These are phyloP conservation scores for Macrotrachela quadricornifera DNA, from an alignment of 1,140 invertebrate species.

Conservation along the genomic window DNA sequence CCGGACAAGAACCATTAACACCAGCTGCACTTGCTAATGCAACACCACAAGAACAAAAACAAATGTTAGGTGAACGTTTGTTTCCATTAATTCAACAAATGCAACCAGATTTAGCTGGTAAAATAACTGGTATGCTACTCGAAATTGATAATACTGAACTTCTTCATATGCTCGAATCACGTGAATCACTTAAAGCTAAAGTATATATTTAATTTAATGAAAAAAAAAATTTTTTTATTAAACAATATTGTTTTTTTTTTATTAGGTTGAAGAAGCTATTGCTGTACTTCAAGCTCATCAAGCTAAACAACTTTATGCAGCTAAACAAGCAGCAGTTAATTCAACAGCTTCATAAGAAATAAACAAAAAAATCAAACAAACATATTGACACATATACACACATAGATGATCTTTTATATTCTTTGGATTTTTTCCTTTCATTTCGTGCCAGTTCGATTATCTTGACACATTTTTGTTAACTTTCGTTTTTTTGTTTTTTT, in stretches of 20 bases:
- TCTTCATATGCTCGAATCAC: constrained; percentile 90
- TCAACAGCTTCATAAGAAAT: no score
- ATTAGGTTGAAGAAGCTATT: constrained; percentile 10
- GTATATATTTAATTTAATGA: background rate
- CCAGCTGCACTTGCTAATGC: constrained; percentile 1
- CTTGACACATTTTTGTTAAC: no score
- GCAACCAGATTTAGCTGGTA: constrained; percentile 76
- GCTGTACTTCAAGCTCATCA: constrained; percentile 7
- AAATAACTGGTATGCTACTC: constrained; percentile 97
- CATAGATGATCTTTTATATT: no score
- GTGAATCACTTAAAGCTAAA: constrained; percentile 79
- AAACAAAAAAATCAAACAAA: no score
- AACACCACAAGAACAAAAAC: constrained; percentile 60
- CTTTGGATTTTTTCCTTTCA: no score
- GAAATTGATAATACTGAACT: constrained; percentile 98
- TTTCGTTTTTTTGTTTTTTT: no score
- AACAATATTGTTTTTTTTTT: no score
- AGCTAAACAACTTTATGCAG: constrained; percentile 3
- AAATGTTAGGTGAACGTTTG: constrained; percentile 88
- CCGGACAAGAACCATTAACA: constrained; percentile 6
- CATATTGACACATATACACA: no score
- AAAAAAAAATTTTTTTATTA: no score
- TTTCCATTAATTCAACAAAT: constrained; percentile 85
- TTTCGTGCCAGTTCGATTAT: no score
- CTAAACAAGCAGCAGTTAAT: background rate